Evolutionary conservation across 2,888 invertebrate genomes (phyloP).

Genomic region (Cheiracanthium punctorium): DNA sequence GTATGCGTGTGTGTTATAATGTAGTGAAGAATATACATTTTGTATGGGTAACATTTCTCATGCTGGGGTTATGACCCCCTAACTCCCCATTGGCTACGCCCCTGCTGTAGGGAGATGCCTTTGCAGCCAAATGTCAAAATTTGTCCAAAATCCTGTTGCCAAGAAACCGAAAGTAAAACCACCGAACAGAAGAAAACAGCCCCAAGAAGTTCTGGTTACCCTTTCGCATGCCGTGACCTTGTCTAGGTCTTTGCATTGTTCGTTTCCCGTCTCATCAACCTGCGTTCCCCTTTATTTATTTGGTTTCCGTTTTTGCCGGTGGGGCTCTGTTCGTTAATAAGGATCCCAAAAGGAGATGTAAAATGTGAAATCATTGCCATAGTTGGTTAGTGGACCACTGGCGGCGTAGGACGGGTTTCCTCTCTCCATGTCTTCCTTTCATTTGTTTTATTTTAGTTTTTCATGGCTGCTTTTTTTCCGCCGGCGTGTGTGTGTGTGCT

Average conservation of each 20-base stretch:
- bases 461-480: neutral
- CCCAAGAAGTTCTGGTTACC: neutral
- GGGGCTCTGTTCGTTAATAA: neutral
- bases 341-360: neutral
- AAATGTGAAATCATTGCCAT: neutral
- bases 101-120: too few relatives aligned
- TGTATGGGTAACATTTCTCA: too few relatives aligned
- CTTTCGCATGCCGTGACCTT: neutral
- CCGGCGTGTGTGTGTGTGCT: neutral
- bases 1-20: too few relatives aligned
- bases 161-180: neutral
- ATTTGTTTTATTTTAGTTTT: too few relatives aligned
- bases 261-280: neutral
- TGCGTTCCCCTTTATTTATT: neutral
- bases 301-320: neutral
- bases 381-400: slow-evolving; percentile 4
- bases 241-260: neutral
- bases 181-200: too few relatives aligned
- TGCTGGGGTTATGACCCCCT: too few relatives aligned
- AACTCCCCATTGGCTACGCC: too few relatives aligned
- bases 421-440: neutral
- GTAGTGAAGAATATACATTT: too few relatives aligned
- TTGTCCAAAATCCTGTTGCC: too few relatives aligned
- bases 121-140: too few relatives aligned
- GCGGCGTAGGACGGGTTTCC: neutral